A percentile compares a stretch with the other conserved stretches of the same genome.
These are phyloP conservation scores for Peromyscus melanophrys DNA, from an alignment of 2,797 vertebrate species.

Conservation along the genomic window DNA sequence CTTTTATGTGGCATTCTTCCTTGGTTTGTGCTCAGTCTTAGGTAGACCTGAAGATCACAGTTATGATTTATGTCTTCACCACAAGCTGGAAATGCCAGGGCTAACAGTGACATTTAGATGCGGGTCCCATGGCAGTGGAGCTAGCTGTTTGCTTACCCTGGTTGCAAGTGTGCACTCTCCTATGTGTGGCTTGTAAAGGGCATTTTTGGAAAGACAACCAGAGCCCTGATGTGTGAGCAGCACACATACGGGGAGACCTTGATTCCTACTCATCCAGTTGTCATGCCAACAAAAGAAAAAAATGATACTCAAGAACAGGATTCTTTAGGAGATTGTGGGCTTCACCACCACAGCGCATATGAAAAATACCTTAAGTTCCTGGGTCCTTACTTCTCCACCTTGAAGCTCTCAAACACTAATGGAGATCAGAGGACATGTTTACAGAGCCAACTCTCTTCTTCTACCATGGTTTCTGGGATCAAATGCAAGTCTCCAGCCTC, in stretches of 20 bases:
- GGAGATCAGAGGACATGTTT: not conserved
- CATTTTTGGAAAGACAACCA: not conserved
- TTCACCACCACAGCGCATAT: no score
- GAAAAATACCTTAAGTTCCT: not conserved
- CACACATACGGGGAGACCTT: not conserved
- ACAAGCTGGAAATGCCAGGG: no score
- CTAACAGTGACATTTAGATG: rapidly evolving
- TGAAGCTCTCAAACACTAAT: not conserved
- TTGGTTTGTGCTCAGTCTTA: not conserved
- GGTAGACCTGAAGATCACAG: not conserved
- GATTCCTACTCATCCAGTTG: not conserved
- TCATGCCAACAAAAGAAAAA: not conserved
- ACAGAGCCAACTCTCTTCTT: not conserved
- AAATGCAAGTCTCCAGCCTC: not conserved
- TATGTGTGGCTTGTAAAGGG: not conserved
- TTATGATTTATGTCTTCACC: not conserved
- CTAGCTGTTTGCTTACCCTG: no score
- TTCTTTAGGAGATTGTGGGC: not conserved
- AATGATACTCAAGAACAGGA: not conserved
- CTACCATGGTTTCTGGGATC: not conserved
- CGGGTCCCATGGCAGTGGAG: not conserved
- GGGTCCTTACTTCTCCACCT: not conserved
- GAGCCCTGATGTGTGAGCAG: not conserved
- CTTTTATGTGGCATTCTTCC: no score
- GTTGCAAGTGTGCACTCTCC: not conserved